Evolutionary conservation across 2,797 vertebrate species (phyloP), one percentile per base, ranked within the genome.

Genomic region (Allobates femoralis): DNA sequence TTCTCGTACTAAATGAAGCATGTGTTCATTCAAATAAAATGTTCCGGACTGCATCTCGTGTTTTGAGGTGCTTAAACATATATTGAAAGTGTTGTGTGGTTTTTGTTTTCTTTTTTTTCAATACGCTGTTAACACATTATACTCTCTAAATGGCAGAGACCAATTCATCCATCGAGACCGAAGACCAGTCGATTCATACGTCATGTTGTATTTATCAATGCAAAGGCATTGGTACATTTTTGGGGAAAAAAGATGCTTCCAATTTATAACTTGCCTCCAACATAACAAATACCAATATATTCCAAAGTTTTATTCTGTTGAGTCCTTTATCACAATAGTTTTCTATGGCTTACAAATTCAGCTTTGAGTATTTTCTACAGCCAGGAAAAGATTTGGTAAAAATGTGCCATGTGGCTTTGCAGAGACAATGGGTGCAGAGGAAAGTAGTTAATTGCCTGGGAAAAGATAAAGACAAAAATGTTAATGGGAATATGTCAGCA

Each of bases 11-110:
- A 88, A 41, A 86, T 90, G 84, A 90, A 93, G 94, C 94, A 94
- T 94, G 94, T 93, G 92, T 91, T 88, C 92, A 92, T 91, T 91
- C 90, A 93, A 90, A 89, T 90, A 91, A 92, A 77, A 79, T 56
- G 32, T 50, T 84, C 67, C 16, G 34, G 82, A 81, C 46, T 50
- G 76, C 82, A 67, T 58, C 76, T 79, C 76, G 0, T 53, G 26
- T 84, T 67, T 66, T 66, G 77, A 84, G 86, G 50, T 85, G 86
- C 77, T 66, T 81, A 30, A 64, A 84, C 32, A 19, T 67, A 26
- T 82, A 7, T 34, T 77, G 23, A 37, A 76, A 58, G 23, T 30
- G 41, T 46, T 19, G 18, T 15, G 51, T 85, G 11, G 12, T 12
- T 23, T 32, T 56, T 66, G 28, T 64, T 64, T 15, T 18, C 2